Conservation (phyloP, 2,888 invertebrate genomes). For the Selenia dentaria region DNA sequence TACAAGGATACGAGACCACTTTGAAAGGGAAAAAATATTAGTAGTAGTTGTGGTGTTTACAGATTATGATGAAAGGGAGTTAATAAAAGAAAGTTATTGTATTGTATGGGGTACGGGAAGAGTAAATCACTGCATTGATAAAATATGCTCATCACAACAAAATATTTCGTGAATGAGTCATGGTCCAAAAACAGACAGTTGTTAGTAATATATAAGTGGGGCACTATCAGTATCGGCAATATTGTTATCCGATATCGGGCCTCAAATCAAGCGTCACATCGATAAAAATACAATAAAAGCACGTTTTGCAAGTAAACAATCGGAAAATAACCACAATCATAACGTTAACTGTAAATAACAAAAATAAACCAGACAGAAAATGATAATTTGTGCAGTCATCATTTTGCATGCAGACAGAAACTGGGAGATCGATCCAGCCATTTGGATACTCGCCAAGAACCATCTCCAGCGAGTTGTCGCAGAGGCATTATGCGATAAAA, state of each 20-base stretch:
- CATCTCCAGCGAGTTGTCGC: constrained; percentile 61
- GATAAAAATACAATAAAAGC: constrained; percentile 15
- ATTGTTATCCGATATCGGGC: constrained; percentile 11
- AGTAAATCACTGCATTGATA: no score
- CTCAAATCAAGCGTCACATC: constrained; percentile 12
- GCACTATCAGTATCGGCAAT: constrained; percentile 8
- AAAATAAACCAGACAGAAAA: constrained; percentile 2
- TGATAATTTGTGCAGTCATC: constrained; percentile 56
- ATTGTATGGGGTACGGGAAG: no score
- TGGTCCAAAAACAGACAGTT: constrained; percentile 19
- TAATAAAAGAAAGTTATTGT: no score
- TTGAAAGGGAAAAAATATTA: no score
- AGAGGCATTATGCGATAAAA: constrained; percentile 30
- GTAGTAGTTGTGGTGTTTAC: no score
- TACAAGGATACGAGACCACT: no score
- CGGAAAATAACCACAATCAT: background rate
- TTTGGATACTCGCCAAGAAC: constrained; percentile 74
- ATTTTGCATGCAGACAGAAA: constrained; percentile 63
- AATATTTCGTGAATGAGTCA: constrained; percentile 8
- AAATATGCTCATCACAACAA: no score
- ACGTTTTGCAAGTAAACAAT: constrained; percentile 13
- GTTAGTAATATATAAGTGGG: constrained; percentile 14
- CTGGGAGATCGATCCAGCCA: constrained; percentile 73
- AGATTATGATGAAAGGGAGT: no score
- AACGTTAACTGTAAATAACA: background rate